phyloP scores from a whole-genome alignment of 2,113 vertebrate species.

The Hypomesus transpacificus region DNA sequence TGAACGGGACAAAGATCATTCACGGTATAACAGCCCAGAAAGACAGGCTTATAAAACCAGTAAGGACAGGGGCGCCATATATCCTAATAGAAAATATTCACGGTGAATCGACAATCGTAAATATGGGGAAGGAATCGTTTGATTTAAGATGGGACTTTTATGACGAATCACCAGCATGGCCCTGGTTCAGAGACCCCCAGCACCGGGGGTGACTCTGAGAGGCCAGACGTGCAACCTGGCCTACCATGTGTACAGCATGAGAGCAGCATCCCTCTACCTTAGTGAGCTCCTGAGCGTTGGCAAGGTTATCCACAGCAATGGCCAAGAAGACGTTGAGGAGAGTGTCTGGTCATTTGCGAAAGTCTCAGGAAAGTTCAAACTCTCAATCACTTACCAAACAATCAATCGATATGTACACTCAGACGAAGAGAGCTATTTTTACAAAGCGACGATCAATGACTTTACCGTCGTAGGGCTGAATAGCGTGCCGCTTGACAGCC shows the following conservation, averaged over 20 bases:
- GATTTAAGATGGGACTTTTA: slow-evolving; percentile 1
- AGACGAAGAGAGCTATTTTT: neutral
- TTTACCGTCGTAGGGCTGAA: neutral
- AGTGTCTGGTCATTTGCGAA: slow-evolving; percentile 74
- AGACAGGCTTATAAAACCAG: slow-evolving; percentile 26
- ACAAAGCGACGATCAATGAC: neutral
- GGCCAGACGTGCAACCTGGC: too few relatives aligned
- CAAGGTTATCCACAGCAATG: slow-evolving; percentile 94
- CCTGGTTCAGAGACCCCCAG: neutral
- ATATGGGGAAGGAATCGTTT: neutral
- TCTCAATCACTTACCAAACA: slow-evolving; percentile 18
- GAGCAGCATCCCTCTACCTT: slow-evolving; percentile 73
- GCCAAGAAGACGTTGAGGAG: slow-evolving; percentile 94
- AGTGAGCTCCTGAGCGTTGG: slow-evolving; percentile 93
- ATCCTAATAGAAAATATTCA: slow-evolving; percentile 5
- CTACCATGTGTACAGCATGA: too few relatives aligned
- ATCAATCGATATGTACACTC: slow-evolving; percentile 21
- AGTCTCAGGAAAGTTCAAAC: slow-evolving; percentile 70
- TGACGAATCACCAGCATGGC: neutral
- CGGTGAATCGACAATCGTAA: slow-evolving; percentile 8
- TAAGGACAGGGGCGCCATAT: slow-evolving; percentile 14
- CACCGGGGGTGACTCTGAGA: too few relatives aligned
- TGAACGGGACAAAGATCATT: slow-evolving; percentile 32
- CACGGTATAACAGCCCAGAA: slow-evolving; percentile 24
- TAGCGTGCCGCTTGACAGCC: neutral